A percentile compares a stretch with the other conserved stretches of the same genome.
Evolutionary conservation across 1,140 invertebrate genomes (phyloP).

Genomic region (Orussus abietinus): DNA sequence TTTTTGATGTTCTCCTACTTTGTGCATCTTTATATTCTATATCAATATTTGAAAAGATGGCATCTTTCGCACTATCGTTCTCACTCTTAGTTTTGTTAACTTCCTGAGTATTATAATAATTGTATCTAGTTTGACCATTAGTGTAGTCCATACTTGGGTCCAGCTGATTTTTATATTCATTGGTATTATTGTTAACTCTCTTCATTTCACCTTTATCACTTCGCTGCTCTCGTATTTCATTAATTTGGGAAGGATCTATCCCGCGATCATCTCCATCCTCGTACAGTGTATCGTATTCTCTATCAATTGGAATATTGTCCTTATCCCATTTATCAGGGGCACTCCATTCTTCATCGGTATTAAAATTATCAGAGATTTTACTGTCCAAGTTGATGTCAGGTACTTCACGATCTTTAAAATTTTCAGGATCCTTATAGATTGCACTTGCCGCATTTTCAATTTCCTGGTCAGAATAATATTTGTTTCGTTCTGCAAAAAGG

Average conservation of each 20-base stretch:
- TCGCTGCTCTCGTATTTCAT: constrained; percentile 32
- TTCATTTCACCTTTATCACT: constrained; percentile 21
- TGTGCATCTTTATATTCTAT: no score
- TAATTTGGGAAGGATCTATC: constrained; percentile 21
- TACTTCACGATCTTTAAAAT: constrained; percentile 7
- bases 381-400: neutral
- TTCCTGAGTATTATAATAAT: constrained; percentile 21
- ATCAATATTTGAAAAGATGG: constrained; percentile 3
- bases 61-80: neutral
- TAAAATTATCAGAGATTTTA: neutral
- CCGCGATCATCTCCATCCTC: constrained; percentile 24
- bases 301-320: constrained; percentile 20
- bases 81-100: constrained; percentile 6
- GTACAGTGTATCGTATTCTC: constrained; percentile 36
- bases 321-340: constrained; percentile 28
- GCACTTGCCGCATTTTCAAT: neutral
- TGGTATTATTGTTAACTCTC: constrained; percentile 15
- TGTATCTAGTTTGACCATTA: constrained; percentile 26
- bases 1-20: no score
- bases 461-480: constrained; percentile 11
- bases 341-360: constrained; percentile 24
- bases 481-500: constrained; percentile 6
- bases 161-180: constrained; percentile 22
- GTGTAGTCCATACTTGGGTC: constrained; percentile 35
- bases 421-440: neutral